Conservation (phyloP, 2,797 vertebrate species). For the Megaceryle alcyon region DNA sequence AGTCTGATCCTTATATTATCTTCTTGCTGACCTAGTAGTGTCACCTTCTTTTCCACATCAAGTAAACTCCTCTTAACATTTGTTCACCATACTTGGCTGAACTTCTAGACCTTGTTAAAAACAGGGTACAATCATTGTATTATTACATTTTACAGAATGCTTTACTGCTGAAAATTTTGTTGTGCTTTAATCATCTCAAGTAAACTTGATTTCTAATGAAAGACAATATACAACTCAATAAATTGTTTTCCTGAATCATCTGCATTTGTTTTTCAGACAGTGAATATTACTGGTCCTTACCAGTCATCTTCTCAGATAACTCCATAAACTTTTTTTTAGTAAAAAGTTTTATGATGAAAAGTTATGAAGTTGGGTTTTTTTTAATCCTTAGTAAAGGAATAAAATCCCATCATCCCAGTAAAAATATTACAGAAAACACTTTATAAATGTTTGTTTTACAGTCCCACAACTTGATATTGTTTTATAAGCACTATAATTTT, state of each 20-base stretch:
- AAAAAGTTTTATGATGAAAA: neutral
- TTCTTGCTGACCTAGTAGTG: neutral
- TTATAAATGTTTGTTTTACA: neutral
- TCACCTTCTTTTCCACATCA: neutral
- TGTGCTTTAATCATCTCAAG: neutral
- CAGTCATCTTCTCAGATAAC: neutral
- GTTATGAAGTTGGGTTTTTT: neutral
- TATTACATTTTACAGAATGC: neutral
- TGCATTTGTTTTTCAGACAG: neutral
- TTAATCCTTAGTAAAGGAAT: neutral
- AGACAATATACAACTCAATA: neutral
- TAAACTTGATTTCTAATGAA: neutral
- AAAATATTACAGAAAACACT: neutral
- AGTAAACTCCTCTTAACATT: neutral
- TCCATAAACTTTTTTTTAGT: neutral
- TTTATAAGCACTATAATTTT: neutral
- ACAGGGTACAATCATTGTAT: neutral
- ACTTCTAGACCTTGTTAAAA: neutral
- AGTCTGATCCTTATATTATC: neutral
- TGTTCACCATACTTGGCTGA: neutral
- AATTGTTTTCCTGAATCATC: neutral
- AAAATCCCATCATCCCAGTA: neutral
- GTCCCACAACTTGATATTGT: neutral
- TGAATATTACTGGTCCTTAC: neutral
- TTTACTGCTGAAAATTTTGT: neutral